phyloP scores from a whole-genome alignment of 2,888 invertebrate species.

The Liodrosophila aerea region DNA sequence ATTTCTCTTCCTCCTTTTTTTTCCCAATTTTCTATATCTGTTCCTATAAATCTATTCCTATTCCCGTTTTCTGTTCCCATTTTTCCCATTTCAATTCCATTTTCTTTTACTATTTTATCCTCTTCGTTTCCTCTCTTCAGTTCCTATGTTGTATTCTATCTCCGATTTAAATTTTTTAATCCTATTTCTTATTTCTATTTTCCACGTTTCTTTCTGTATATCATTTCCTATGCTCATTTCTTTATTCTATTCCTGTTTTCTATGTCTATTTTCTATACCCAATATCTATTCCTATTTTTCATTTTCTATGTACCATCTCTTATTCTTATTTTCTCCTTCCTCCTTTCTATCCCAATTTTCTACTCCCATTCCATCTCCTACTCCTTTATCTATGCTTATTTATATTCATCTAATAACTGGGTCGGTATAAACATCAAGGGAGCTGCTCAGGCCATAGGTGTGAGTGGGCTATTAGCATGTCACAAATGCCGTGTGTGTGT shows the following conservation, averaged over 20 bases:
- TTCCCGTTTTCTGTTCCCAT: not conserved
- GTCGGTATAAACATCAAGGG: slow-evolving; percentile 12
- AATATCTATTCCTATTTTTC: too few species aligned
- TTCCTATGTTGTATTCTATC: not conserved
- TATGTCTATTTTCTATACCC: too few species aligned
- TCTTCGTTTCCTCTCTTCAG: too few species aligned
- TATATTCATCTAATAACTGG: slow-evolving; percentile 1
- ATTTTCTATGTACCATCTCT: not conserved
- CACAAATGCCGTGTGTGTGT: not conserved
- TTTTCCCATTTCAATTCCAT: too few species aligned
- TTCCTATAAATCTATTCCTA: not conserved
- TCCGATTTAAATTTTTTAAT: not conserved
- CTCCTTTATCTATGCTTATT: not conserved
- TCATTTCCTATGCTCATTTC: not conserved
- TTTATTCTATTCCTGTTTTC: too few species aligned
- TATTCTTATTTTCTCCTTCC: not conserved
- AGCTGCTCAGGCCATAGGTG: not conserved
- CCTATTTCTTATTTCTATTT: too few species aligned
- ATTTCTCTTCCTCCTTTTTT: too few species aligned
- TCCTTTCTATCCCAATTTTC: not conserved
- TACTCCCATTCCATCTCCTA: slow-evolving; percentile 5
- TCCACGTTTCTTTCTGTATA: slow-evolving; percentile 1
- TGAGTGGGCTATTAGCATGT: slow-evolving; percentile 35
- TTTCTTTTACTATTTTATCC: too few species aligned
- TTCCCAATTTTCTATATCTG: not conserved